Conservation (phyloP, 2,888 invertebrate genomes). For the Cryptocephalus primarius region DNA sequence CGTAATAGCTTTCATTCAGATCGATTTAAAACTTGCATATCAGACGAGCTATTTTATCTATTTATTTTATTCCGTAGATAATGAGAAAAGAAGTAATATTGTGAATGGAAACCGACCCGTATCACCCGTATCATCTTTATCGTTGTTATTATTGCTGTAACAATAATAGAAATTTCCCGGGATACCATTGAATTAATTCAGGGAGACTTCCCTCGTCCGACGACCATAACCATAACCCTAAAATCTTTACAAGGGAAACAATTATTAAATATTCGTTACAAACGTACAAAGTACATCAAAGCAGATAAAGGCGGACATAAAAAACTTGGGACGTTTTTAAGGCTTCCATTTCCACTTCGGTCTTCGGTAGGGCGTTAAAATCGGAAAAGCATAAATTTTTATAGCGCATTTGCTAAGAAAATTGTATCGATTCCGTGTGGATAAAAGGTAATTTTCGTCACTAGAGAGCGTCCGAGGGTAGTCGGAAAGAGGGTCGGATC, state of each 20-base stretch:
- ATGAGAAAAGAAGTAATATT: no score
- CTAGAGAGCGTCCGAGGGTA: constrained; percentile 19
- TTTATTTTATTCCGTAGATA: no score
- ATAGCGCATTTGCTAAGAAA: constrained; percentile 30
- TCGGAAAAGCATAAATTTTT: constrained; percentile 30
- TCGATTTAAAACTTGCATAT: no score
- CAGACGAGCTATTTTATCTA: no score
- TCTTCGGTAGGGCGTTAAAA: constrained; percentile 16
- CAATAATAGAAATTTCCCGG: constrained; percentile 1
- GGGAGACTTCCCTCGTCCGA: constrained; percentile 1
- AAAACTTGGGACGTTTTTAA: constrained; percentile 12
- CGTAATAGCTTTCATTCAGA: no score
- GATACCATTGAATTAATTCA: constrained; percentile 5
- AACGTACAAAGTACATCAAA: constrained; percentile 9
- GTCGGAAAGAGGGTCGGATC: neutral
- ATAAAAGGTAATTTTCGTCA: constrained; percentile 25
- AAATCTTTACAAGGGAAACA: constrained; percentile 11
- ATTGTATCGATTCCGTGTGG: constrained; percentile 26
- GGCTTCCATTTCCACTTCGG: constrained; percentile 18
- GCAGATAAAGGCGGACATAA: constrained; percentile 4
- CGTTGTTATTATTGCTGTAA: no score
- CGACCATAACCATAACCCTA: constrained; percentile 7
- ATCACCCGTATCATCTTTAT: no score
- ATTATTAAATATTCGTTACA: constrained; percentile 13
- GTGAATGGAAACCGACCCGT: no score